These are phyloP conservation scores for Noctua janthe DNA, from an alignment of 2,888 invertebrate species.

Conservation along the genomic window DNA sequence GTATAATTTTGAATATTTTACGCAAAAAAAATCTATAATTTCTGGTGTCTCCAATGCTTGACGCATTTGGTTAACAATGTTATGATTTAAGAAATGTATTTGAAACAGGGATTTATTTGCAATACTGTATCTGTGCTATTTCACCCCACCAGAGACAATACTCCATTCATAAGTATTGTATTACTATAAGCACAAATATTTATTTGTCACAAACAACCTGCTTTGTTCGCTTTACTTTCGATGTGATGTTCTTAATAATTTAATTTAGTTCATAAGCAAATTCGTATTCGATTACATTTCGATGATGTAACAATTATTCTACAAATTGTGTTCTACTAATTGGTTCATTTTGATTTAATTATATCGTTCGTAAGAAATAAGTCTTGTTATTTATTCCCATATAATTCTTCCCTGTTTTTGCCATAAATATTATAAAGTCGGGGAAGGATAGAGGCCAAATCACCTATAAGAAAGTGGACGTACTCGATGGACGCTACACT, in stretches of 20 bases:
- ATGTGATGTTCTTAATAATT: constrained; percentile 50
- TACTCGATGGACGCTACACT: constrained; percentile 83
- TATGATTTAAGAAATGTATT: constrained; percentile 23
- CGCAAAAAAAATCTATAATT: neutral
- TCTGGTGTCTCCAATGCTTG: constrained; percentile 19
- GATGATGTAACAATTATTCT: constrained; percentile 54
- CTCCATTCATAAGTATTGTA: constrained; percentile 44
- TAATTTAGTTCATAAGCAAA: constrained; percentile 58
- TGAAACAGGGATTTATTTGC: constrained; percentile 52
- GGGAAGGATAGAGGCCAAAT: constrained; percentile 89
- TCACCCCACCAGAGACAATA: constrained; percentile 56
- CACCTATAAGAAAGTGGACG: constrained; percentile 89
- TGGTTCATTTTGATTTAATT: constrained; percentile 79
- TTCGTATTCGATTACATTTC: constrained; percentile 56
- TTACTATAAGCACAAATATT: constrained; percentile 59
- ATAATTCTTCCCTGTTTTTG: constrained; percentile 82
- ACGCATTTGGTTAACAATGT: neutral
- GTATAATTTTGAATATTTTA: constrained; percentile 44
- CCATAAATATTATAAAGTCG: constrained; percentile 68
- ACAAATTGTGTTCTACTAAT: constrained; percentile 67
- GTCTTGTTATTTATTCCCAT: constrained; percentile 78
- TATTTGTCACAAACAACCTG: constrained; percentile 63
- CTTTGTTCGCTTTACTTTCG: constrained; percentile 56
- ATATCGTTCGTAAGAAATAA: constrained; percentile 76
- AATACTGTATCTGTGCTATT: constrained; percentile 44